These are phyloP conservation scores for Lottia scabra DNA, from an alignment of 2,888 invertebrate genomes.

Conservation along the genomic window DNA sequence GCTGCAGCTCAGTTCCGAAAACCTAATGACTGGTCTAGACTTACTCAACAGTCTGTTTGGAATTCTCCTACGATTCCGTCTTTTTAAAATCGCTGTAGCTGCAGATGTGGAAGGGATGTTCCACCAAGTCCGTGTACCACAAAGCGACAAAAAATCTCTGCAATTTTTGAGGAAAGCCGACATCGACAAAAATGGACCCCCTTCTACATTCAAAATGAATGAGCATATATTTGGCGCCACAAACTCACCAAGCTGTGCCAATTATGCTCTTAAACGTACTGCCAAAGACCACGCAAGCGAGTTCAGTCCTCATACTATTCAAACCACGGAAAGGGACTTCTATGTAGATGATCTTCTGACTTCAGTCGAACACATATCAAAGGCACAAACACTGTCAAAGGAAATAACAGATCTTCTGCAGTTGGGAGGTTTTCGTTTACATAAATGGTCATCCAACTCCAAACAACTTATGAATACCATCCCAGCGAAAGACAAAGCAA, in stretches of 20 bases:
- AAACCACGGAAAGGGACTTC: background rate
- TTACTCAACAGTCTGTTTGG: background rate
- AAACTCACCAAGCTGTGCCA: background rate
- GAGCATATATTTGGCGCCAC: constrained; percentile 5
- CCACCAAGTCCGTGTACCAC: background rate
- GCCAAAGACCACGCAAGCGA: background rate
- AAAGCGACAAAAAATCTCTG: background rate
- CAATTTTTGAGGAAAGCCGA: background rate
- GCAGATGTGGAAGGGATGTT: constrained; percentile 2
- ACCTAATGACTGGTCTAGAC: background rate
- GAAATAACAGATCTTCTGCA: background rate
- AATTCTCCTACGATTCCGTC: background rate
- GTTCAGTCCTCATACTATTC: background rate
- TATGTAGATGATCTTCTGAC: background rate
- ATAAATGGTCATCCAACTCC: background rate
- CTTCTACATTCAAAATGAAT: background rate
- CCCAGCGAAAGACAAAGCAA: background rate
- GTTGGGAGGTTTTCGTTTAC: background rate
- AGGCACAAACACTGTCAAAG: background rate
- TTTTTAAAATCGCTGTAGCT: background rate
- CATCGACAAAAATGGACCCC: background rate
- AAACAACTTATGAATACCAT: background rate
- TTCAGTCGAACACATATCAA: background rate
- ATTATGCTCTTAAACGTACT: constrained; percentile 3
- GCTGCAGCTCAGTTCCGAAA: constrained; percentile 14